Evolutionary conservation across 2,888 invertebrate genomes (phyloP).

Genomic region (Hecatera dysodea): DNA sequence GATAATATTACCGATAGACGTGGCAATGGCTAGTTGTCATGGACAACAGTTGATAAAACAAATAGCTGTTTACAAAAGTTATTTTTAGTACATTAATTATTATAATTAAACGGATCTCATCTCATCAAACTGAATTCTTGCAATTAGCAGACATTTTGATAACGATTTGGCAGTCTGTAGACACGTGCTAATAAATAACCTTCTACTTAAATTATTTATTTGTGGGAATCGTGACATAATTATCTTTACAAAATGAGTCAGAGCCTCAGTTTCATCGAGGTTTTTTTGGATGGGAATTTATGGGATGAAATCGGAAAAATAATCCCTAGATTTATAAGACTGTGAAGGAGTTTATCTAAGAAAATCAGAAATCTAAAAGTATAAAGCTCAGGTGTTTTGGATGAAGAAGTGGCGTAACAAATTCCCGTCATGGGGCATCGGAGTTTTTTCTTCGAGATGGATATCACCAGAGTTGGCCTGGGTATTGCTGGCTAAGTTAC

Average conservation of each 20-base stretch:
- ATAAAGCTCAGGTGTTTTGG: no score
- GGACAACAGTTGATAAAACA: slow-evolving; percentile 35
- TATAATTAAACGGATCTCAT: slow-evolving; percentile 9
- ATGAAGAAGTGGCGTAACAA: no score
- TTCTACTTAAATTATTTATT: slow-evolving; percentile 15
- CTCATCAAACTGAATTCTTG: slow-evolving; percentile 30
- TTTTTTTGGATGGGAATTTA: no score
- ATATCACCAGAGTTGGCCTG: no score
- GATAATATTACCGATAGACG: slow-evolving; percentile 36
- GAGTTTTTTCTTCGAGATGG: no score
- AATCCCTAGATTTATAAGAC: no score
- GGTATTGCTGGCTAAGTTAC: no score
- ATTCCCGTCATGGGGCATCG: no score
- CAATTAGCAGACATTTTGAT: slow-evolving; percentile 21
- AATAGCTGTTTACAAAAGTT: slow-evolving; percentile 25
- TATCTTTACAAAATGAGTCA: not conserved
- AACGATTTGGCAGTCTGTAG: slow-evolving; percentile 8
- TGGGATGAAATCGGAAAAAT: no score
- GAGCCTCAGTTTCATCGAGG: not conserved
- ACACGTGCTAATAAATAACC: slow-evolving; percentile 20
- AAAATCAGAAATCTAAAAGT: no score
- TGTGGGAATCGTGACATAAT: slow-evolving; percentile 9
- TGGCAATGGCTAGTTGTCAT: slow-evolving; percentile 47
- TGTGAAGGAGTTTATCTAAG: no score
- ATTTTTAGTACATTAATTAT: slow-evolving; percentile 24